These are phyloP conservation scores for Petrocephalus schoutedeni DNA, from an alignment of 2,797 vertebrate genomes.

Conservation along the genomic window DNA sequence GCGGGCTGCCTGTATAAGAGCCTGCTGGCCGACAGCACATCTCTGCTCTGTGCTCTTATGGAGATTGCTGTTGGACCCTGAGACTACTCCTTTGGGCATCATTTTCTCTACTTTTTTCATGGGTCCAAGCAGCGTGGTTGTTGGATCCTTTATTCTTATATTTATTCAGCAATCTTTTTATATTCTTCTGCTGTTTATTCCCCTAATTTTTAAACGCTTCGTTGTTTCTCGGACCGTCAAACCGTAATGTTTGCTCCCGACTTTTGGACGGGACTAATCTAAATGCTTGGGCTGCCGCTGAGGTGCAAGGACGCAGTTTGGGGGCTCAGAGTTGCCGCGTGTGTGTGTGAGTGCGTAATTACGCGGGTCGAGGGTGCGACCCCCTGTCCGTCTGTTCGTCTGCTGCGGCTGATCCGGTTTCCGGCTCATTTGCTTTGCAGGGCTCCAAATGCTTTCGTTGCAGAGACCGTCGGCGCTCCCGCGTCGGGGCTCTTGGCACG, in stretches of 20 bases:
- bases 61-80: neutral
- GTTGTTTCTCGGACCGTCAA: neutral
- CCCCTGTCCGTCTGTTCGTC: neutral
- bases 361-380: neutral
- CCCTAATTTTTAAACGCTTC: neutral
- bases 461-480: neutral
- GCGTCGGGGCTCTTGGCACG: neutral
- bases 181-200: neutral
- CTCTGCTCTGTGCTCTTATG: neutral
- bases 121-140: neutral
- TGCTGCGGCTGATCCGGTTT: neutral
- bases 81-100: constrained; percentile 17
- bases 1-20: constrained; percentile 55
- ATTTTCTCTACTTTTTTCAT: neutral
- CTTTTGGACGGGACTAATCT: neutral
- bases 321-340: neutral
- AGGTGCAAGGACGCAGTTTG: neutral
- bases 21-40: constrained; percentile 19
- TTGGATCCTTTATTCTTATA: neutral
- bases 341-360: neutral
- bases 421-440: neutral
- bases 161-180: neutral
- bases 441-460: neutral
- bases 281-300: no score
- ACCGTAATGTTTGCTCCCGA: neutral